Evolutionary conservation across 2,797 vertebrate genomes (phyloP), one percentile per base, ranked within the genome.

Genomic region (Eulemur rubriventer): DNA sequence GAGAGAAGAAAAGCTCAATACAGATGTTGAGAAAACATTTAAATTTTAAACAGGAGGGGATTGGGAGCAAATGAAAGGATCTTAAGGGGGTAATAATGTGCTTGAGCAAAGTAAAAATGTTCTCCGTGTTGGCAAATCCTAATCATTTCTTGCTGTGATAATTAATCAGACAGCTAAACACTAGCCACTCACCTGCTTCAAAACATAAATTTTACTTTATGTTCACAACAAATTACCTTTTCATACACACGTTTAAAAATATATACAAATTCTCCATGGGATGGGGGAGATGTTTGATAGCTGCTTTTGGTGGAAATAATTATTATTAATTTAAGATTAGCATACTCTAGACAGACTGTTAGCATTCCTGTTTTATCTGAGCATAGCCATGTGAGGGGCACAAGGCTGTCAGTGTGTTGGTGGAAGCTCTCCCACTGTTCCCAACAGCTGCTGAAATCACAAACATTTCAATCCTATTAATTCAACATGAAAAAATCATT

Each of bases 391-490:
- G 79, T 90, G 92, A 94, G 86, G 92, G 52, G 78, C 92, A 61
- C 41, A 73, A 92, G 91, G 94, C 93, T 96, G 87, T 96, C 94
- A 96, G 87, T 94, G 95, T 97, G 91, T 89, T 93, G 87, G 91
- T 91, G 67, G 93, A 89, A 97, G 88, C 67, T 96, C 96, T 88
- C 98, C 97, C 0, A 84, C 97, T 97, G 97, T 94, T 98, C 87
- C 85, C 95, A 98, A 97, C 98, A 98, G 97, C 98, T 98, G 98
- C 97, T 97, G 96, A 97, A 98, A 98, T 97, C 97, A 97, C 92
- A 94, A 95, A 92, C 86, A 89, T 98, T 98, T 98, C 96, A 94
- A 97, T 98, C 94, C 95, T 98, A 93, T 98, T 98, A 98, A 98
- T 98, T 98, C 96, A 97, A 96, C 33, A 35, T 46, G 96, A 98